phyloP scores from a whole-genome alignment of 2,888 invertebrate species.

The Drosophila mayaguana region DNA sequence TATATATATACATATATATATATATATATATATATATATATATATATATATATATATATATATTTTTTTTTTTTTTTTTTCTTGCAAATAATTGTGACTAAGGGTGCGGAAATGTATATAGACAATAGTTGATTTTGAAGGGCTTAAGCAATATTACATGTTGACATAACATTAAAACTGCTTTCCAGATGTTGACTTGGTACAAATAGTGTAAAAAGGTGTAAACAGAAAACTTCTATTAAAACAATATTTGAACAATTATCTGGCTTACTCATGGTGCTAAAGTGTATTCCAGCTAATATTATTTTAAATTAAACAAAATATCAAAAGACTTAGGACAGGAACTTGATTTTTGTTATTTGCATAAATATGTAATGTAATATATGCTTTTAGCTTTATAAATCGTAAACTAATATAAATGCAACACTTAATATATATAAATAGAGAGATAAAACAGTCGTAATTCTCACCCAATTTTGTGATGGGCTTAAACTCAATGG shows the following conservation, averaged over 20 bases:
- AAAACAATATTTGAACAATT: neutral
- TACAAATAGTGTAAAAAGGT: neutral
- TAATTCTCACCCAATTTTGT: conserved; percentile 57
- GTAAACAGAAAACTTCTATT: neutral
- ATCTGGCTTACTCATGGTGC: too few relatives aligned
- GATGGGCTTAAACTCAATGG: conserved; percentile 60
- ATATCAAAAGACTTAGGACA: conserved; percentile 41
- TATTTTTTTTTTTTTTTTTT: too few relatives aligned
- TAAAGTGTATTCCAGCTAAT: neutral
- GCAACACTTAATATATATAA: too few relatives aligned
- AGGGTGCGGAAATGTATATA: neutral
- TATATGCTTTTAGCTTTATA: too few relatives aligned
- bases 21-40: too few relatives aligned
- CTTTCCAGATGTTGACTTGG: neutral
- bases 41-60: neutral
- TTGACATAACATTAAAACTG: conserved; percentile 1
- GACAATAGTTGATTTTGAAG: neutral
- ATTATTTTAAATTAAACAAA: neutral
- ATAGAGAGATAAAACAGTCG: too few relatives aligned
- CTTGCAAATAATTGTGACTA: neutral
- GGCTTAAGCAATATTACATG: conserved; percentile 2
- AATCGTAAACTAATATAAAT: too few relatives aligned
- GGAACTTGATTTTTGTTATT: conserved; percentile 19
- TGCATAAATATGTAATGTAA: too few relatives aligned
- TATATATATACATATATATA: neutral